Conservation (phyloP, 2,113 vertebrate genomes). For the Oceanodroma tethys region DNA sequence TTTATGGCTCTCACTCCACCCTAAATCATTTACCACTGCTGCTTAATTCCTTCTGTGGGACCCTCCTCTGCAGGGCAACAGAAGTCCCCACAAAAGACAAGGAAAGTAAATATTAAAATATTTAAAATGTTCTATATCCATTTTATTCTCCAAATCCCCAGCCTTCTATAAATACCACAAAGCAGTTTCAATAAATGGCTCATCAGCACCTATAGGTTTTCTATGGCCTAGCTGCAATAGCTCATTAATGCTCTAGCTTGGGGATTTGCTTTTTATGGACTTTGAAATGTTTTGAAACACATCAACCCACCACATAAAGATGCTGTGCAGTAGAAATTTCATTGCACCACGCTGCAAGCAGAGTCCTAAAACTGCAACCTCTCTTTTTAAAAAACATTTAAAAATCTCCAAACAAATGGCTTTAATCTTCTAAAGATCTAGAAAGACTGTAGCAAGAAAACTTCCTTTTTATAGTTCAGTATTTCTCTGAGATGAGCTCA, state of each 20-base stretch:
- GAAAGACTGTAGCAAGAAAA: conserved; percentile 31
- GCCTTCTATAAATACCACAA: neutral
- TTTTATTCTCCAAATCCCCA: neutral
- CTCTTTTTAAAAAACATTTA: neutral
- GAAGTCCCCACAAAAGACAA: neutral
- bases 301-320: neutral
- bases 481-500: conserved; percentile 22
- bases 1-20: neutral
- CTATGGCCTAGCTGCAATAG: neutral
- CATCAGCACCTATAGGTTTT: neutral
- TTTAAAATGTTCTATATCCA: neutral
- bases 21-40: neutral
- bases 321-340: neutral
- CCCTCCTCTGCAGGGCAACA: neutral
- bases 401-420: conserved; percentile 30
- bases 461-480: conserved; percentile 28
- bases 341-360: neutral
- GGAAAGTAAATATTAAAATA: neutral
- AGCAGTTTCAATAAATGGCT: neutral
- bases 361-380: neutral
- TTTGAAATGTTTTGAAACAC: neutral
- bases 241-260: neutral
- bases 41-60: neutral
- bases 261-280: conserved; percentile 1
- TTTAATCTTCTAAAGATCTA: conserved; percentile 55